phyloP scores from a whole-genome alignment of 2,888 invertebrate genomes.

The Atethmia centrago region DNA sequence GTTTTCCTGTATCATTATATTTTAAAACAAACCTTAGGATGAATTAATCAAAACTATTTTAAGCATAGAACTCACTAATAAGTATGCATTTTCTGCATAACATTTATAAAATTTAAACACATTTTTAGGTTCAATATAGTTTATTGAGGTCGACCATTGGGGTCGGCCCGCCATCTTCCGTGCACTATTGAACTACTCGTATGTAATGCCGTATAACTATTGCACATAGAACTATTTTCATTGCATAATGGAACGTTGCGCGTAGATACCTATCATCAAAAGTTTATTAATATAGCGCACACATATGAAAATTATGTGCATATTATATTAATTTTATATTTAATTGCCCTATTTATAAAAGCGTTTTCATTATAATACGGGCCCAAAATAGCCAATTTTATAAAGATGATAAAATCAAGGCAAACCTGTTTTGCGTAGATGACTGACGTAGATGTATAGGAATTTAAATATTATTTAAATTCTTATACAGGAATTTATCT shows the following conservation, averaged over 20 bases:
- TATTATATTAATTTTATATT: conserved; percentile 5
- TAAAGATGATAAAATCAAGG: conserved; percentile 4
- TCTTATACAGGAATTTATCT: no score
- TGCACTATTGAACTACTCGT: not conserved
- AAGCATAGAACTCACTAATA: not conserved
- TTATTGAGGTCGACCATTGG: no score
- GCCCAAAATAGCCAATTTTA: not conserved
- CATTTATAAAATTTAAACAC: not conserved
- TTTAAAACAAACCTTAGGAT: not conserved
- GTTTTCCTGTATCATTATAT: not conserved
- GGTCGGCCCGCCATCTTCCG: not conserved
- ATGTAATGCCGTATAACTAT: no score
- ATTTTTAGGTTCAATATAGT: not conserved
- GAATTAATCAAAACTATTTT: not conserved
- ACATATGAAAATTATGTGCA: conserved; percentile 26
- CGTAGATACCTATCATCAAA: not conserved
- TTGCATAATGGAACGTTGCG: not conserved
- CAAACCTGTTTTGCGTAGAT: not conserved
- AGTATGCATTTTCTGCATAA: not conserved
- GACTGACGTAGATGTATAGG: conserved; percentile 3
- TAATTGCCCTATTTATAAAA: not conserved
- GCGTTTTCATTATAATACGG: not conserved
- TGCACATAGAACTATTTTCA: not conserved
- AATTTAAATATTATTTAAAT: not conserved
- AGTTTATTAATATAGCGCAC: not conserved